Base-by-base conservation (phyloP, 2,888 invertebrate species). In the Apoda limacodes region DNA sequence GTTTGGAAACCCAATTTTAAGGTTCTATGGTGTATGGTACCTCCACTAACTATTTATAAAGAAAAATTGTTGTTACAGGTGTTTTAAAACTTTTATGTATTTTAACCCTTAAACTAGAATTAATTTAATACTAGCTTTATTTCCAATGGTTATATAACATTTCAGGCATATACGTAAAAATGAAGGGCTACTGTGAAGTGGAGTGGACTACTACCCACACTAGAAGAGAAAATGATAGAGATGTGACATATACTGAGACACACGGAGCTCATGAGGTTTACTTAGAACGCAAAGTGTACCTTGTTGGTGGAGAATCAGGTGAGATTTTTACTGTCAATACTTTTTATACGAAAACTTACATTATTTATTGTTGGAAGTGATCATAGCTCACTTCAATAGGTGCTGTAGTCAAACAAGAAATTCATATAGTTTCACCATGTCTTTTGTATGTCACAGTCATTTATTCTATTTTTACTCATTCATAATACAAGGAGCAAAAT, bases 191-290 rank as follows among this genome's bases (percentile, higher is more conserved):
- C 43, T 84, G 84, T 39, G 60, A 69, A 25, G 76, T 83, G 0
- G 76, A 76, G 32, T 85, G 84, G 84, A 71, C 70, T 0, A 60
- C 68, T 0, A 45, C 41, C 1, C 49, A 55, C 19, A 43, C 50
- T 0, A 50, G 65, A 0, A 48, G 45, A 5, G 56, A 52, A 2
- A 52, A 63, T 14, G 56, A 60, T 9, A 58, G 56, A 5, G 46
- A 37, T 0, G 45, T 56, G 9, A 34, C 48, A 15, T 58, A 70
- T 22, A 60, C 62, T 0, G 62, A 58, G 9, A 35, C 44, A n/a
- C 83, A 78, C 32, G 55, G 62, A 3, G 82, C 83, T 0, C 58
- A 78, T 13, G 84, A 85, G 41, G 83, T 83, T 28, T 85, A 84
- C 45, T 52, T 83, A 12, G 63, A 66, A 9, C 46, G 52, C 1